Evolutionary conservation across 2,888 invertebrate species (phyloP).

Genomic region (Drosophila fulvimacula): DNA sequence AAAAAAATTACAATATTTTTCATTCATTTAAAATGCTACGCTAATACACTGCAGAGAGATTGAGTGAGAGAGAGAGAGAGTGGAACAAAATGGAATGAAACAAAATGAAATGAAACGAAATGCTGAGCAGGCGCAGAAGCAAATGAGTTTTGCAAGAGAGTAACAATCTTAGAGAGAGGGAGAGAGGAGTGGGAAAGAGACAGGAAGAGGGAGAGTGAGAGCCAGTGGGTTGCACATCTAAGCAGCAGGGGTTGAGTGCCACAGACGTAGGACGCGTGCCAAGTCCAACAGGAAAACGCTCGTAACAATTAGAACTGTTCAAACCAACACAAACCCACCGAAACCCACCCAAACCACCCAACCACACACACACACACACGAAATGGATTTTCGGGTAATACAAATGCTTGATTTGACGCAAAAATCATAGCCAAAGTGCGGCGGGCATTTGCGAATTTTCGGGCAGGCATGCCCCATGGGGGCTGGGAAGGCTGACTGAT

Average conservation of each 20-base stretch:
- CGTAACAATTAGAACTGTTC: slow-evolving; percentile 59
- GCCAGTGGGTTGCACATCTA: neutral
- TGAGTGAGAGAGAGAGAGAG: neutral
- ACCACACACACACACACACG: slow-evolving; percentile 1
- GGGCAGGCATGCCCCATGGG: neutral
- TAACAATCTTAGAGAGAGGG: neutral
- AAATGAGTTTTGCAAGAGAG: slow-evolving; percentile 11
- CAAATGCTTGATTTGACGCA: slow-evolving; percentile 64
- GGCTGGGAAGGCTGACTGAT: slow-evolving; percentile 36
- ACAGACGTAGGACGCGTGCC: slow-evolving; percentile 40
- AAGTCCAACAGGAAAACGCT: slow-evolving; percentile 72
- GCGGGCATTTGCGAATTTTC: neutral
- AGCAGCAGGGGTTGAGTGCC: slow-evolving; percentile 52
- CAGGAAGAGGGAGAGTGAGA: slow-evolving; percentile 3
- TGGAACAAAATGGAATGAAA: slow-evolving; percentile 27
- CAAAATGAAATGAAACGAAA: slow-evolving; percentile 35
- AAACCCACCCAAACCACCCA: neutral
- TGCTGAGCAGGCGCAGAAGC: slow-evolving; percentile 48
- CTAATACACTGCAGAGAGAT: slow-evolving; percentile 45
- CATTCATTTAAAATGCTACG: slow-evolving; percentile 80
- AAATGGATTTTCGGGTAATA: slow-evolving; percentile 23
- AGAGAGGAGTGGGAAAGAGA: slow-evolving; percentile 2
- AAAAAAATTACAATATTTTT: slow-evolving; percentile 72
- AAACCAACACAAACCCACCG: neutral
- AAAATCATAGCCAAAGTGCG: slow-evolving; percentile 25